Conservation (phyloP, 2,888 invertebrate genomes). For the Baronia brevicornis region DNA sequence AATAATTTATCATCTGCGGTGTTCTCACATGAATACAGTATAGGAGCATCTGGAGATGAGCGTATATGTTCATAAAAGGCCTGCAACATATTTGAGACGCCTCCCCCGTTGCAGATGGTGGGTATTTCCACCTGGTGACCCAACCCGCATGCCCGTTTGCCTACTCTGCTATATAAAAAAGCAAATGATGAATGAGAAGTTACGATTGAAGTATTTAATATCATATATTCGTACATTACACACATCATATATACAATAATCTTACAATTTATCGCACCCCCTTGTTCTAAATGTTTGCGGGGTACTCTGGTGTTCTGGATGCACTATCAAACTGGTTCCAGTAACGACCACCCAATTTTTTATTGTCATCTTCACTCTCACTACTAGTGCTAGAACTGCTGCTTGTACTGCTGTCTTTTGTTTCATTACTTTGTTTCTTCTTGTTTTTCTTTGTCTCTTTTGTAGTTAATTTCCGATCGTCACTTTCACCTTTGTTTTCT, state of each 20-base stretch:
- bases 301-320: constrained; percentile 15
- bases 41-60: too few relatives aligned
- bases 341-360: constrained; percentile 20
- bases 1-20: too few relatives aligned
- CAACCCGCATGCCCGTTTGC: too few relatives aligned
- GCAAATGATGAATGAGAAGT: too few relatives aligned
- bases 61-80: too few relatives aligned
- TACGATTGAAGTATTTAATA: constrained; percentile 7
- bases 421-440: constrained; percentile 1
- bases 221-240: too few relatives aligned
- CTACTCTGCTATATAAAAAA: too few relatives aligned
- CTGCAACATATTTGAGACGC: too few relatives aligned
- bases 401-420: constrained; percentile 15
- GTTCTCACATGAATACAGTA: too few relatives aligned
- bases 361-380: constrained; percentile 15
- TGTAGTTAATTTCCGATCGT: not conserved
- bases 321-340: constrained; percentile 36
- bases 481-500: constrained; percentile 3
- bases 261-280: constrained; percentile 11
- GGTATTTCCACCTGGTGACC: too few relatives aligned
- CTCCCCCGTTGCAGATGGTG: too few relatives aligned
- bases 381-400: constrained; percentile 13
- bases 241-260: constrained; percentile 7
- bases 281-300: constrained; percentile 16
- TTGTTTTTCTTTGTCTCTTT: not conserved